Conservation (phyloP, 2,797 vertebrate genomes). For the Adelosebastes latens region DNA sequence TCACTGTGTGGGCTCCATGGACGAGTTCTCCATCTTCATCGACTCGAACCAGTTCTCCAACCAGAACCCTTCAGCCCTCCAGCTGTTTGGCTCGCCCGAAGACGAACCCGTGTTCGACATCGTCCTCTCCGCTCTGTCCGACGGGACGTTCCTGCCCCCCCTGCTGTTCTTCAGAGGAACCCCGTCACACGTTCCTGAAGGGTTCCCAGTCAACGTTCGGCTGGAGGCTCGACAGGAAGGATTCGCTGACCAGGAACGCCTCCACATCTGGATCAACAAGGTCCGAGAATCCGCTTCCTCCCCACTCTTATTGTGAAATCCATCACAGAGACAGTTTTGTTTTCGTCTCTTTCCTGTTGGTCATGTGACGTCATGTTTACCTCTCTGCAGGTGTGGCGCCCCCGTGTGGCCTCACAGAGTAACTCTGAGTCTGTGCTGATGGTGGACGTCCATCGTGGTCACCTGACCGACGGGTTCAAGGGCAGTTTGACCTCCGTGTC, state of each 20-base stretch:
- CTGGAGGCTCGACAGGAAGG: slow-evolving; percentile 82
- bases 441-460: slow-evolving; percentile 87
- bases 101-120: slow-evolving; percentile 84
- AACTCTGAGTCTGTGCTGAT: slow-evolving; percentile 83
- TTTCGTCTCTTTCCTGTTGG: not conserved
- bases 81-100: slow-evolving; percentile 74
- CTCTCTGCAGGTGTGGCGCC: slow-evolving; percentile 75
- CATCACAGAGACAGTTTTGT: no score
- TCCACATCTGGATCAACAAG: slow-evolving; percentile 83
- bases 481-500: slow-evolving; percentile 70
- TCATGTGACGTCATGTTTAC: not conserved
- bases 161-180: slow-evolving; percentile 84
- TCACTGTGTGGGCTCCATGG: slow-evolving; percentile 84
- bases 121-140: slow-evolving; percentile 84
- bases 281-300: slow-evolving; percentile 45
- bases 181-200: slow-evolving; percentile 39
- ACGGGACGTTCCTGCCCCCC: slow-evolving; percentile 87
- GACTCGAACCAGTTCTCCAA: slow-evolving; percentile 72
- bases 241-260: slow-evolving; percentile 82
- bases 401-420: slow-evolving; percentile 63
- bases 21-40: slow-evolving; percentile 90
- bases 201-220: slow-evolving; percentile 83
- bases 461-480: slow-evolving; percentile 81
- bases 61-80: slow-evolving; percentile 74
- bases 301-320: not conserved